A percentile compares a stretch with the other conserved stretches of the same genome.
These are phyloP conservation scores for Chrysodeixis includens DNA, from an alignment of 2,888 invertebrate genomes.

Conservation along the genomic window DNA sequence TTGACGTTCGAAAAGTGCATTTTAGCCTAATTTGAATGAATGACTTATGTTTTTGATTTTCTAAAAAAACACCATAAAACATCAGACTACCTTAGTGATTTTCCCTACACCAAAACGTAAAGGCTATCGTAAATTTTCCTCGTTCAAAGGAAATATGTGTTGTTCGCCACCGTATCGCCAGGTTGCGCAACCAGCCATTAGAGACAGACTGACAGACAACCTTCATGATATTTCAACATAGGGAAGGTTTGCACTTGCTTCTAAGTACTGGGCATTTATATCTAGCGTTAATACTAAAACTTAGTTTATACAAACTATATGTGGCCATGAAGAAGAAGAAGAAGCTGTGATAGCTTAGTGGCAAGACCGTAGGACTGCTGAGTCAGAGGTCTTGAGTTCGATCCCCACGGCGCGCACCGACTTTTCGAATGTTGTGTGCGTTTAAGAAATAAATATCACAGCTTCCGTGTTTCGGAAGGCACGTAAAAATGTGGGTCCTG, in stretches of 20 bases:
- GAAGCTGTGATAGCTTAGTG: too few relatives aligned
- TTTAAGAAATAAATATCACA: too few relatives aligned
- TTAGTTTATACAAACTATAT: too few relatives aligned
- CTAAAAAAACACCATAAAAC: neutral
- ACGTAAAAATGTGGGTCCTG: too few relatives aligned
- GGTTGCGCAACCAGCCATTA: conserved; percentile 20
- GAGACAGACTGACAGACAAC: conserved; percentile 19
- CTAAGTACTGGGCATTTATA: neutral
- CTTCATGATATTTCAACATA: conserved; percentile 40
- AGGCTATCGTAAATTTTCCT: conserved; percentile 20
- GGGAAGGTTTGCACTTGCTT: conserved; percentile 15
- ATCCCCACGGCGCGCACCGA: too few relatives aligned
- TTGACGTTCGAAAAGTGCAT: too few relatives aligned
- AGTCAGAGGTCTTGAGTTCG: too few relatives aligned
- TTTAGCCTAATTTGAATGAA: too few relatives aligned
- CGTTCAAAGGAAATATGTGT: conserved; percentile 27
- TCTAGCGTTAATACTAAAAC: neutral
- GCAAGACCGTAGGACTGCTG: too few relatives aligned
- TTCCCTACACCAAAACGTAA: neutral
- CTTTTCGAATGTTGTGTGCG: too few relatives aligned
- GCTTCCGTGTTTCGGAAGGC: too few relatives aligned
- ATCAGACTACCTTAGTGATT: neutral
- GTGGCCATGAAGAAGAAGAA: too few relatives aligned
- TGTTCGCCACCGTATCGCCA: conserved; percentile 10
- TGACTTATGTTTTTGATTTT: conserved; percentile 4